Evolutionary conservation across 2,888 invertebrate species (phyloP), one percentile per base, ranked within the genome.

Genomic region (Calliopum simillimum): DNA sequence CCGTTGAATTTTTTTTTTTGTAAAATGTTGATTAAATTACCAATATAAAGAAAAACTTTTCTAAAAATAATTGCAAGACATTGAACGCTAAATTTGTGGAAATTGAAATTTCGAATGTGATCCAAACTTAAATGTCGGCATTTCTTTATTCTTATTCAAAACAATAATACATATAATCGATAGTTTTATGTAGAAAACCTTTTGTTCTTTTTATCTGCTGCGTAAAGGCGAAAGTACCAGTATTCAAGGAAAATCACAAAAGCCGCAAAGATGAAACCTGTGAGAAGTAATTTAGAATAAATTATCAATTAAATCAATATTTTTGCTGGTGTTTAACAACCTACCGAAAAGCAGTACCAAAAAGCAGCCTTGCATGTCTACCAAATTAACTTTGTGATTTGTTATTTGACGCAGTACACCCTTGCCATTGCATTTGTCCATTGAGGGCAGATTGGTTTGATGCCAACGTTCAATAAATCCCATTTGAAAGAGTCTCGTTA

Each of bases 311-410:
- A 53, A 51, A 44, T 14, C 5, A 25, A n/a, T n/a, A n/a, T n/a
- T 0, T 19, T 12, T 47, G 12, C 14, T 12, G 3, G 13, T n/a
- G 41, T 62, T 43, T 41, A 0, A 25, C 6, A 25, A 19, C 23
- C 82, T 88, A 94, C 95, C 96, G 67, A 96, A 85, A 67, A 94
- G 88, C 3, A 96, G 87, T 0, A 97, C 92, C 78, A 95, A 92
- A 86, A 96, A 96, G 33, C 95, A 96, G 13, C 96, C 97, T 85
- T 96, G 95, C 96, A 96, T 97, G 79, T 97, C 96, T 65, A 92
- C 90, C 76, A 96, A 88, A 83, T 95, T 94, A 53, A 97, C 96
- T 47, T 94, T 95, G 79, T 96, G 94, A 81, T 94, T 95, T 73
- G 91, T 91, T n/a, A 92, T 93, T 84, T 92, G 92, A 0, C 91